Conservation (phyloP, 2,113 vertebrate genomes). For the Seriola dumerili region DNA sequence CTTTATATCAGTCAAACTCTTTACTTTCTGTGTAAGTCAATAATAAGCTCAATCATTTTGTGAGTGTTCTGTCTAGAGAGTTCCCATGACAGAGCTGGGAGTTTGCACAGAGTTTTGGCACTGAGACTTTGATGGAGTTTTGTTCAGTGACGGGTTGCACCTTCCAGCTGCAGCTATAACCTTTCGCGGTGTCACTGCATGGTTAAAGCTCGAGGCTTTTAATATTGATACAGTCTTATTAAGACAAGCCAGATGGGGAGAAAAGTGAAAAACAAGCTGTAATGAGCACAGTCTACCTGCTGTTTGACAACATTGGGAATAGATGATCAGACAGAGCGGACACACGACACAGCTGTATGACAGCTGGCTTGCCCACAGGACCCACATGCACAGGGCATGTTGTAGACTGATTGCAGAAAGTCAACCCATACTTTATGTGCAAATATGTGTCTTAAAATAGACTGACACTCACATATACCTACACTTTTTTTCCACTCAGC, state of each 20-base stretch:
- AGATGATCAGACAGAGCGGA: conserved; percentile 77
- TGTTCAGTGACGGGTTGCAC: conserved; percentile 19
- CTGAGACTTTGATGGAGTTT: conserved; percentile 25
- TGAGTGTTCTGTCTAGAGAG: conserved; percentile 35
- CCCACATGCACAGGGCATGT: conserved; percentile 25
- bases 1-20: conserved; percentile 8
- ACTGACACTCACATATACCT: not conserved
- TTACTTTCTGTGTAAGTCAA: conserved; percentile 17
- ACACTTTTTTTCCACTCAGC: not conserved
- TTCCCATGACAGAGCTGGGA: conserved; percentile 21
- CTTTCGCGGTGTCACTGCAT: conserved; percentile 15
- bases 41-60: conserved; percentile 31
- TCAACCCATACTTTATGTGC: conserved; percentile 4
- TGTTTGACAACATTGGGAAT: conserved; percentile 72
- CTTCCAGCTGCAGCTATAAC: conserved; percentile 38
- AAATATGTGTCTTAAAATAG: conserved; percentile 7
- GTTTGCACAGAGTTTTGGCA: conserved; percentile 24
- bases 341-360: conserved; percentile 71
- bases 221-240: conserved; percentile 80
- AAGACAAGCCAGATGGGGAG: conserved; percentile 77
- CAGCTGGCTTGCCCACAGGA: conserved; percentile 70
- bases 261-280: conserved; percentile 82
- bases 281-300: conserved; percentile 79
- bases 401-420: conserved; percentile 34
- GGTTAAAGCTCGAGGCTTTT: conserved; percentile 57